These are phyloP conservation scores for Smutsia temminckii DNA, from an alignment of 2,797 vertebrate genomes.

Conservation along the genomic window DNA sequence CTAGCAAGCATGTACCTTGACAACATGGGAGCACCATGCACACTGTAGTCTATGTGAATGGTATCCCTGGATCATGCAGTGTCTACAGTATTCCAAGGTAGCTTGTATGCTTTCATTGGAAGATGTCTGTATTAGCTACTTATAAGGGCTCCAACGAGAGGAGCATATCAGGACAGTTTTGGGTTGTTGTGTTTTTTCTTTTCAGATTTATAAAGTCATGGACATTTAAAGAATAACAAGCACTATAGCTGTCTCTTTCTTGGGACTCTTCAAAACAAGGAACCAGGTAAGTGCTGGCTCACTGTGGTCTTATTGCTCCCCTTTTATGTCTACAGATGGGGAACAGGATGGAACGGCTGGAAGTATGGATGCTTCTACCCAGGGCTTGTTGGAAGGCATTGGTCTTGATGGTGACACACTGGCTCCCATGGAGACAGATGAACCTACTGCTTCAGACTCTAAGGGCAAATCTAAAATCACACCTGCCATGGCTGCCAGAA, in stretches of 20 bases:
- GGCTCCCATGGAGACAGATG: conserved; percentile 98
- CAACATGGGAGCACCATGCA: neutral
- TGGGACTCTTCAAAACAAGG: neutral
- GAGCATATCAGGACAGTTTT: neutral
- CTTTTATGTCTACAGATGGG: conserved; percentile 84
- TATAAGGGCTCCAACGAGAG: neutral
- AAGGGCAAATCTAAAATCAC: conserved; percentile 97
- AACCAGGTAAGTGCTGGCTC: conserved; percentile 20
- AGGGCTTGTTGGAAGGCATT: conserved; percentile 95
- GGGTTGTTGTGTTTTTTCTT: neutral
- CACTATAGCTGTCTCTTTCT: neutral
- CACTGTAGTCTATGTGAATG: neutral
- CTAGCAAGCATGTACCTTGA: neutral
- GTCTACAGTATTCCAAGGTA: neutral
- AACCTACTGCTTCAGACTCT: conserved; percentile 91
- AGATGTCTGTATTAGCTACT: neutral
- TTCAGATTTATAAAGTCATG: conserved; percentile 22
- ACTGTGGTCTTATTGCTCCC: neutral
- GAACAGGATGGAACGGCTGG: conserved; percentile 85
- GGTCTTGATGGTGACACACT: conserved; percentile 94
- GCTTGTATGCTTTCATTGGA: neutral
- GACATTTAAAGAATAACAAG: neutral
- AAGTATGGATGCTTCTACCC: conserved; percentile 89
- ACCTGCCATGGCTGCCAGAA: conserved; percentile 98
- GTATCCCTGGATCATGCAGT: neutral